A percentile compares a stretch with the other conserved stretches of the same genome.
Evolutionary conservation across 2,113 vertebrate species (phyloP).

Genomic region (Brevimyrus niger): DNA sequence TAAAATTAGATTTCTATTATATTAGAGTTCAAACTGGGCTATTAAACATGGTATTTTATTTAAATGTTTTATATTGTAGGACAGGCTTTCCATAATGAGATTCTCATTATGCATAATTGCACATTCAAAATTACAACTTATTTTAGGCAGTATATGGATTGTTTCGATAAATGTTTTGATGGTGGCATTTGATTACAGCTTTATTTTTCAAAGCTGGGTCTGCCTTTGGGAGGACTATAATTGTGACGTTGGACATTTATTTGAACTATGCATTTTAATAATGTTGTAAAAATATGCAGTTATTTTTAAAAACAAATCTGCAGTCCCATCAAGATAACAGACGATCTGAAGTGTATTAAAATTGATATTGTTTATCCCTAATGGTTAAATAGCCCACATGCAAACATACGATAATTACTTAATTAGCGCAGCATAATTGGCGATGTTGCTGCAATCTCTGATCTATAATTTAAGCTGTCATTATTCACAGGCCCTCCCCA

Average conservation of each 20-base stretch:
- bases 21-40: background rate
- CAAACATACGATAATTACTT: conserved; percentile 15
- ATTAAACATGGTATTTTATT: conserved; percentile 1
- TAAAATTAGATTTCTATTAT: background rate
- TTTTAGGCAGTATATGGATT: conserved; percentile 1
- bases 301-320: background rate
- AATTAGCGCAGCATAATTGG: conserved; percentile 16
- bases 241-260: background rate
- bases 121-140: background rate
- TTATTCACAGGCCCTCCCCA: conserved; percentile 2
- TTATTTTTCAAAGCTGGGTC: background rate
- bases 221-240: background rate
- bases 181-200: background rate
- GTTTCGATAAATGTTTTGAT: conserved; percentile 6
- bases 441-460: background rate
- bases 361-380: background rate
- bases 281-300: background rate
- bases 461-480: conserved; percentile 19
- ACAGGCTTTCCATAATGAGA: background rate
- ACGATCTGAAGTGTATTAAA: background rate
- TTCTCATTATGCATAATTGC: background rate
- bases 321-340: background rate
- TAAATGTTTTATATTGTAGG: background rate
- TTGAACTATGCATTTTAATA: conserved; percentile 6
- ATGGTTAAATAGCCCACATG: background rate